Percentiles rank a stretch among this genome's conserved stretches.
These are phyloP conservation scores for Neolamprologus ventralis DNA, from an alignment of 2,113 vertebrate species.

Conservation along the genomic window DNA sequence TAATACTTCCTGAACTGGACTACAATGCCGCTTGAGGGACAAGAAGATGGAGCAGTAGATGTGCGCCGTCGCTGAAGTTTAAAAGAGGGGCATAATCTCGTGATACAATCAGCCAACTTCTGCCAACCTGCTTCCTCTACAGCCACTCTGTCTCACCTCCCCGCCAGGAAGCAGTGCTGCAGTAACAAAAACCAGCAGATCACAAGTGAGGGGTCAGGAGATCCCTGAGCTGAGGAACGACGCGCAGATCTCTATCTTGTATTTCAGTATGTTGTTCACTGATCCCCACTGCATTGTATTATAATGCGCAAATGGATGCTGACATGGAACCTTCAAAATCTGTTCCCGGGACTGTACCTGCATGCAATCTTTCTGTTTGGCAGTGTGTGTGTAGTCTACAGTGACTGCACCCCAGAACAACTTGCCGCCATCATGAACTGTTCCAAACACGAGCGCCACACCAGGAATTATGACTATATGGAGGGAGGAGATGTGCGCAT, in stretches of 20 bases:
- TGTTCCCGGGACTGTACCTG: slow-evolving; percentile 92
- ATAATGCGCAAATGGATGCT: slow-evolving; percentile 99
- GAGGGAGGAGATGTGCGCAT: slow-evolving; percentile 97
- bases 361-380: slow-evolving; percentile 87
- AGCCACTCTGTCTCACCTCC: slow-evolving; percentile 1
- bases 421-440: slow-evolving; percentile 93
- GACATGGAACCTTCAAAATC: slow-evolving; percentile 94
- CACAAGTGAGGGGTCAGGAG: slow-evolving; percentile 36
- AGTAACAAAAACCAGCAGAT: slow-evolving; percentile 10
- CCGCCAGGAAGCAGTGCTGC: neutral
- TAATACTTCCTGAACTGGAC: slow-evolving; percentile 68
- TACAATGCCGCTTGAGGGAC: slow-evolving; percentile 2
- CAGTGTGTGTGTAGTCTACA: slow-evolving; percentile 85
- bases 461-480: slow-evolving; percentile 98
- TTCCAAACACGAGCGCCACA: slow-evolving; percentile 91
- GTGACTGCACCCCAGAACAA: slow-evolving; percentile 93
- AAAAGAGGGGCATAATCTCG: neutral
- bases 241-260: slow-evolving; percentile 67
- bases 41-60: slow-evolving; percentile 7
- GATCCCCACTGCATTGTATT: slow-evolving; percentile 87
- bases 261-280: slow-evolving; percentile 95
- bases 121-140: neutral
- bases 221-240: slow-evolving; percentile 74
- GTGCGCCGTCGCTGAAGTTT: slow-evolving; percentile 13
- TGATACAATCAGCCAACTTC: neutral